These are phyloP conservation scores for Gerris buenoi DNA, from an alignment of 1,140 invertebrate genomes.

Conservation along the genomic window DNA sequence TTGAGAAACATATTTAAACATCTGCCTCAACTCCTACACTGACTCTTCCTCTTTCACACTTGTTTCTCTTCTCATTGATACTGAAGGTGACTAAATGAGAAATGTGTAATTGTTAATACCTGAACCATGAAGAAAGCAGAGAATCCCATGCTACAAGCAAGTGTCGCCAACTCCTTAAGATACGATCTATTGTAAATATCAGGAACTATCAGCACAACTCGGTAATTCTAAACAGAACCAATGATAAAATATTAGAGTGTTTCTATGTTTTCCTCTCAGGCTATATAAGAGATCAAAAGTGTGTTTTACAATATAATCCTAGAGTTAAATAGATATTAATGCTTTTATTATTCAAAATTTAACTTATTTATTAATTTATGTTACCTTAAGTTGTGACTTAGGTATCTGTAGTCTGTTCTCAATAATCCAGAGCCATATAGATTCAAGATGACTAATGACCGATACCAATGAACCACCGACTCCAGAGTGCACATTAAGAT, in stretches of 20 bases:
- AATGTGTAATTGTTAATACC: too few relatives aligned
- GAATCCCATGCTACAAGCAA: constrained; percentile 76
- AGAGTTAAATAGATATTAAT: too few relatives aligned
- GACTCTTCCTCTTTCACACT: too few relatives aligned
- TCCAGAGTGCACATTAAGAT: constrained; percentile 67
- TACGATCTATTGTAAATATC: constrained; percentile 81
- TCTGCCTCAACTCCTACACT: too few relatives aligned
- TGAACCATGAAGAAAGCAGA: constrained; percentile 76
- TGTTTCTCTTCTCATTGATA: too few relatives aligned
- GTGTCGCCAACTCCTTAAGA: constrained; percentile 66
- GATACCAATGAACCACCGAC: constrained; percentile 70
- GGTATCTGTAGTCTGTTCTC: constrained; percentile 59
- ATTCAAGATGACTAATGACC: constrained; percentile 67
- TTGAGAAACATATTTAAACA: neutral
- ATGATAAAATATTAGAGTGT: too few relatives aligned
- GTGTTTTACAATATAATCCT: too few relatives aligned
- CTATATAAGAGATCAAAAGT: too few relatives aligned
- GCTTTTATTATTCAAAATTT: too few relatives aligned
- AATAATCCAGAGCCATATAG: constrained; percentile 73
- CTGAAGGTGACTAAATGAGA: too few relatives aligned
- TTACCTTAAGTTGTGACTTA: constrained; percentile 51
- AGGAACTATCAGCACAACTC: constrained; percentile 74
- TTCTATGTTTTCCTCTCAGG: too few relatives aligned
- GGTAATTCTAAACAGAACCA: constrained; percentile 49
- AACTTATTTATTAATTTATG: too few relatives aligned